A percentile compares a stretch with the other conserved stretches of the same genome.
phyloP scores from a whole-genome alignment of 2,797 vertebrate species.

The Catharus ustulatus region DNA sequence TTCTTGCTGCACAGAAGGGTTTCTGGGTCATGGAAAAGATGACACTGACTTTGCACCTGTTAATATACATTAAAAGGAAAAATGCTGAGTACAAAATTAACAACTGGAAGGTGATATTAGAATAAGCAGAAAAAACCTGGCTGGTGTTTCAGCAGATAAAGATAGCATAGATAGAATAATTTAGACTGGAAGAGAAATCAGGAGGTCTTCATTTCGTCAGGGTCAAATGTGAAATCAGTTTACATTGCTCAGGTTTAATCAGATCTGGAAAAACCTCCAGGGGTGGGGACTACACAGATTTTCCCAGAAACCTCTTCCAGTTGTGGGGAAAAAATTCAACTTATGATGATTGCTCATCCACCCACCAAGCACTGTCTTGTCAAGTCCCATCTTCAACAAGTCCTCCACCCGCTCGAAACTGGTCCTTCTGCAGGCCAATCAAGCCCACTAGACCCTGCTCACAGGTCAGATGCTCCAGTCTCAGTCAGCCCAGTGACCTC shows the following conservation, averaged over 20 bases:
- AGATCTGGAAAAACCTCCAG: not conserved
- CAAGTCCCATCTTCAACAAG: not conserved
- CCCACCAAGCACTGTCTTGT: not conserved
- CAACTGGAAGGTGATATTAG: not conserved
- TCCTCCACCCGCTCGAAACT: rapidly evolving
- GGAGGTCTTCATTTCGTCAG: not conserved
- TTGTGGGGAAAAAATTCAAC: not conserved
- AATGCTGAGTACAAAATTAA: not conserved
- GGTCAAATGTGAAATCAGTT: not conserved
- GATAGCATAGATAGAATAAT: not conserved
- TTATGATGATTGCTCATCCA: not conserved
- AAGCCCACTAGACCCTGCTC: not conserved
- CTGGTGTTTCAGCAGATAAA: not conserved
- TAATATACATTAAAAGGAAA: not conserved
- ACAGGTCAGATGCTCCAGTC: not conserved
- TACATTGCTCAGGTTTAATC: not conserved
- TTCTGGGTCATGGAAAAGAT: not conserved
- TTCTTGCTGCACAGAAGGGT: not conserved
- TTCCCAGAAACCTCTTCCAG: not conserved
- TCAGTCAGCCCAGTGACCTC: not conserved
- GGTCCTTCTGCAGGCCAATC: not conserved
- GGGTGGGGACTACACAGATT: not conserved
- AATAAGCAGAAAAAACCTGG: not conserved
- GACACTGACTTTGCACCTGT: not conserved
- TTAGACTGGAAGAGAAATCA: not conserved